A percentile compares a stretch with the other conserved stretches of the same genome.
Conservation (phyloP, 2,113 vertebrate genomes). For the Myiagra hebetior region DNA sequence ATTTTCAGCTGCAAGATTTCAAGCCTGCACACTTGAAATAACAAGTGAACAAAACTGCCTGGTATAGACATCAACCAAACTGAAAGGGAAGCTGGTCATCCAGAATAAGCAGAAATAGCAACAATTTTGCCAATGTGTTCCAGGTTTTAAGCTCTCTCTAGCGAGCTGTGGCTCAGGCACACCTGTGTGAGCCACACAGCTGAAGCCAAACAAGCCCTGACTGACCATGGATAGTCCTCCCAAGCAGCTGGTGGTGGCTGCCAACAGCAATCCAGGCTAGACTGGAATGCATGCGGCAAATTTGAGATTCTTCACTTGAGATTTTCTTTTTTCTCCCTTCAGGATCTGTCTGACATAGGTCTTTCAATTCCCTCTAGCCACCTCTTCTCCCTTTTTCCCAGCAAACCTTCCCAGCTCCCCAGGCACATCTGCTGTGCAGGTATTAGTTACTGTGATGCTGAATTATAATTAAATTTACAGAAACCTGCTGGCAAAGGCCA, state of each 20-base stretch:
- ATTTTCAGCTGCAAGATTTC: neutral
- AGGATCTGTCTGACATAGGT: neutral
- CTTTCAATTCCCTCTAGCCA: neutral
- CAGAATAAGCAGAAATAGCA: neutral
- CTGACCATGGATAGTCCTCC: neutral
- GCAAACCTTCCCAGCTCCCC: neutral
- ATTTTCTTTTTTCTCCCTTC: neutral
- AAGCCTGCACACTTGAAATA: neutral
- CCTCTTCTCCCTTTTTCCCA: neutral
- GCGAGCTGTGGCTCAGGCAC: neutral
- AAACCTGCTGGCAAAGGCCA: constrained; percentile 22
- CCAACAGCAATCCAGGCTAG: neutral
- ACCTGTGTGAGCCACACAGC: neutral
- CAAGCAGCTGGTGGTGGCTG: neutral
- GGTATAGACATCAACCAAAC: neutral
- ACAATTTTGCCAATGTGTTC: neutral
- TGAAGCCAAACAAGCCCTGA: neutral
- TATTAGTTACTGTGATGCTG: constrained; percentile 10
- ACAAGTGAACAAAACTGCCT: neutral
- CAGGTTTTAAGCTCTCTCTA: neutral
- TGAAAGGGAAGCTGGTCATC: neutral
- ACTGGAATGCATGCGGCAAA: neutral
- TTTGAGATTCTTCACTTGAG: neutral
- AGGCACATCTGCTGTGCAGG: neutral
- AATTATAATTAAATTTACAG: constrained; percentile 24